phyloP scores from a whole-genome alignment of 2,797 vertebrate genomes.

The Distichodus sexfasciatus region DNA sequence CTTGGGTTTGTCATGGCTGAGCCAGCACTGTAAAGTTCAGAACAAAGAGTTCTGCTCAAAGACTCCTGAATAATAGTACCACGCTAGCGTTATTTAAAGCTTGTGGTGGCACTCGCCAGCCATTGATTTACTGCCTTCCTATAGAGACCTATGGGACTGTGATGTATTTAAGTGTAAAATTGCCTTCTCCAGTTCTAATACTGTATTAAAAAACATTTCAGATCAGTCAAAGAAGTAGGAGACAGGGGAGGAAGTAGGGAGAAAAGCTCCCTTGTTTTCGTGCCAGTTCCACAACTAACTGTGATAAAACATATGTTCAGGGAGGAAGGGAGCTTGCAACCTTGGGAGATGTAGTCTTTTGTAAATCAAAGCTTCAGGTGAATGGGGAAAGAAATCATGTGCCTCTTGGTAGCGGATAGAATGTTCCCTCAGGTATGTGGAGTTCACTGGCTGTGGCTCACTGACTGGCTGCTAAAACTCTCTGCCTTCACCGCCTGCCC shows the following conservation, averaged over 20 bases:
- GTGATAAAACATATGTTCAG: constrained; percentile 35
- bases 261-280: neutral
- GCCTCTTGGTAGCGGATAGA: constrained; percentile 16
- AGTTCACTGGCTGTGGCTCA: neutral
- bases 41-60: constrained; percentile 10
- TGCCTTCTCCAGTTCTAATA: constrained; percentile 16
- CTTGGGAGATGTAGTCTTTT: constrained; percentile 35
- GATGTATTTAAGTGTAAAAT: constrained; percentile 40
- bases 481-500: constrained; percentile 9
- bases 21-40: constrained; percentile 9
- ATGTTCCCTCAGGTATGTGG: constrained; percentile 5
- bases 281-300: constrained; percentile 11
- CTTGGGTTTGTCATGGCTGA: neutral
- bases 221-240: neutral
- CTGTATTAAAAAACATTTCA: constrained; percentile 27
- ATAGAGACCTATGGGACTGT: constrained; percentile 23
- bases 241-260: neutral
- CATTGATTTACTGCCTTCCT: constrained; percentile 37
- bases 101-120: constrained; percentile 1
- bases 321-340: constrained; percentile 16
- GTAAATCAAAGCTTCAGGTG: constrained; percentile 36
- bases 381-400: neutral
- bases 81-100: constrained; percentile 41
- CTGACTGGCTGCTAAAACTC: constrained; percentile 2
- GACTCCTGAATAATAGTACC: constrained; percentile 21